Evolutionary conservation across 2,888 invertebrate species (phyloP), one percentile per base, ranked within the genome.

Genomic region (Blera fallax): DNA sequence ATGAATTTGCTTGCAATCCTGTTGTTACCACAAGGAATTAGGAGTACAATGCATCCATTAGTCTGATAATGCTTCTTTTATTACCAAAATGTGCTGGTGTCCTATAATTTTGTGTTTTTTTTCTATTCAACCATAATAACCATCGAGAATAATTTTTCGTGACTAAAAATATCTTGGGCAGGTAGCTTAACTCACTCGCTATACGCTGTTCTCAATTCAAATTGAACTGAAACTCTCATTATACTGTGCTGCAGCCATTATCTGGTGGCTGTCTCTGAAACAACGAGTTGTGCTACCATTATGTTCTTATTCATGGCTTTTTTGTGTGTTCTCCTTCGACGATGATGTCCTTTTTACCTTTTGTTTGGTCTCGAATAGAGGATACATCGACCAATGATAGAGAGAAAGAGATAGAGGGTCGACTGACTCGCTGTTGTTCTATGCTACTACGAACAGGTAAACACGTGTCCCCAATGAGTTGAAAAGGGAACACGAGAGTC

Each of bases 401-500:
- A 78, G 48, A 40, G 40, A 37, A 79, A 79, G 73, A 73, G 70
- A 32, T 24, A 77, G 52, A 67, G 14, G 11, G 16, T 2, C 40
- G 54, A 58, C 52, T 48, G 60, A 83, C 72, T 60, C 45, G 21
- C 29, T 80, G 70, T 67, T 85, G 76, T 85, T 80, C 69, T 60
- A 65, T 70, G 60, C 69, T 34, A 16, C 10, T 48, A 40, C 48
- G 50, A 48, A 40, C 85, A 85, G 85, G 85, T 85, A 85, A 85
- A 85, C 85, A 85, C 85, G 81, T 85, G 85, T 85, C 85, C 81
- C 85, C 85, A 77, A 85, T 85, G 81, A 72, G 81, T 81, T 77
- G 67, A 85, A 85, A 85, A 85, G 81, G 85, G 85, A 85, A 77
- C 85, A 85, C 85, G 77, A 85, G 72, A 85, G 85, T 85, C 85